These are phyloP conservation scores for Acanthosepion lycidas DNA, from an alignment of 2,888 invertebrate species.

Conservation along the genomic window DNA sequence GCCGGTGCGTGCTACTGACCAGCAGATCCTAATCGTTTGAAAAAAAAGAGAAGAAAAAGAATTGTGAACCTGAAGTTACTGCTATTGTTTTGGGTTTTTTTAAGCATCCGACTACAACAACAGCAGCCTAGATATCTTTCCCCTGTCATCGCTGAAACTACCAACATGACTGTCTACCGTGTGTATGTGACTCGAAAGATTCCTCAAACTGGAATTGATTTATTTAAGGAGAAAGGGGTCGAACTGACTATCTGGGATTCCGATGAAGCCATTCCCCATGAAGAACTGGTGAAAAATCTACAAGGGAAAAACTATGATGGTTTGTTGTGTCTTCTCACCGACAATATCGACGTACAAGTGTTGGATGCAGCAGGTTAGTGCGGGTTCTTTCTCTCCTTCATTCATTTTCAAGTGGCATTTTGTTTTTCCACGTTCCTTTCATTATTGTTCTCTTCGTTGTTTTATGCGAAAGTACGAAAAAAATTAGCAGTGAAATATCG, in stretches of 20 bases:
- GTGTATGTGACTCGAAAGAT: constrained; percentile 70
- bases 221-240: constrained; percentile 59
- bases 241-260: constrained; percentile 66
- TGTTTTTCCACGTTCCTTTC: too few species aligned
- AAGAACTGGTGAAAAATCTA: constrained; percentile 82
- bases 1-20: background rate
- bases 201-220: constrained; percentile 62
- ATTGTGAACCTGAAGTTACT: too few species aligned
- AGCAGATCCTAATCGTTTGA: background rate
- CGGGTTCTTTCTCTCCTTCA: background rate
- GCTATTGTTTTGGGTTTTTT: too few species aligned
- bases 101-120: too few species aligned
- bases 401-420: background rate
- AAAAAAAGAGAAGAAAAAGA: too few species aligned
- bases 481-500: too few species aligned
- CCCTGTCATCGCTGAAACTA: background rate
- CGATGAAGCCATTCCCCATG: constrained; percentile 74
- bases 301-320: constrained; percentile 80
- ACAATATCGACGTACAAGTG: constrained; percentile 86
- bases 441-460: too few species aligned
- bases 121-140: too few species aligned
- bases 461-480: too few species aligned
- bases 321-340: constrained; percentile 86
- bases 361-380: constrained; percentile 81
- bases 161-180: background rate